Conservation (phyloP, 2,113 vertebrate species). For the Heterotis niloticus region DNA sequence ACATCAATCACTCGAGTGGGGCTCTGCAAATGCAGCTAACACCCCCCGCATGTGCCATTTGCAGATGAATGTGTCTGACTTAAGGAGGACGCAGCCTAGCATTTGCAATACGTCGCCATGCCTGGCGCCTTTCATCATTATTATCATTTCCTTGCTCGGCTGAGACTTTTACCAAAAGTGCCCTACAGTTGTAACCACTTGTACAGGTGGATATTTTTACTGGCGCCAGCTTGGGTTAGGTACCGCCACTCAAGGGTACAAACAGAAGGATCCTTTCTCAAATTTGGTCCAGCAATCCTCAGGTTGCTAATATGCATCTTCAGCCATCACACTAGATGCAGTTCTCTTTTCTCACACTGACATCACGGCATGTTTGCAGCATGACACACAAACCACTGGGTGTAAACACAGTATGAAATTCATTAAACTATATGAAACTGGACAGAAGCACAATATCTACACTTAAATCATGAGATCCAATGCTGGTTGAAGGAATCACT, state of each 20-base stretch:
- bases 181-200: too few species aligned
- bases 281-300: too few species aligned
- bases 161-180: too few species aligned
- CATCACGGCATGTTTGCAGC: slow-evolving; percentile 2
- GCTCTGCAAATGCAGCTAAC: neutral
- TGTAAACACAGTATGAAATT: neutral
- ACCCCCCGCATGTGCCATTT: neutral
- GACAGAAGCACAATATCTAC: neutral
- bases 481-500: neutral
- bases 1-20: slow-evolving; percentile 9
- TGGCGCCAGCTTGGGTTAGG: too few species aligned
- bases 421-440: neutral
- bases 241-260: too few species aligned
- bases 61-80: neutral
- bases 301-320: too few species aligned
- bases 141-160: too few species aligned
- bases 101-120: neutral
- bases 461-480: neutral
- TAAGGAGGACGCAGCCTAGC: neutral
- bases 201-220: too few species aligned
- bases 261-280: too few species aligned
- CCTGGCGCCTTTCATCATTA: too few species aligned
- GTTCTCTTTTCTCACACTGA: neutral
- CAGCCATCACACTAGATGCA: too few species aligned
- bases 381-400: neutral